Evolutionary conservation across 2,797 vertebrate species (phyloP).

Genomic region (Melanotaenia parkinsoni): DNA sequence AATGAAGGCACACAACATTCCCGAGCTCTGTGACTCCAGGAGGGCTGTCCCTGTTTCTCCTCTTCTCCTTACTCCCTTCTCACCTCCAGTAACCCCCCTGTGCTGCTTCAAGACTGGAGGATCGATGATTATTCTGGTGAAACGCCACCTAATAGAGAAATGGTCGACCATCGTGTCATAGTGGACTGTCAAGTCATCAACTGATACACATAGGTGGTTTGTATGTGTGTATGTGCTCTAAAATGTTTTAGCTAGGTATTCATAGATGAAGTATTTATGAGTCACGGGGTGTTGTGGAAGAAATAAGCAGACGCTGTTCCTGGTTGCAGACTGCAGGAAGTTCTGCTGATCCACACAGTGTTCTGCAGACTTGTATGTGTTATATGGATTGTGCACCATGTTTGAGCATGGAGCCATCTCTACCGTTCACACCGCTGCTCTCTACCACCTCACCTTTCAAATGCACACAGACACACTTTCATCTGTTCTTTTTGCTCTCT

Average conservation of each 20-base stretch:
- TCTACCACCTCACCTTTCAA: constrained; percentile 46
- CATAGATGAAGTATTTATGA: constrained; percentile 88
- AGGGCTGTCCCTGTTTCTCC: constrained; percentile 44
- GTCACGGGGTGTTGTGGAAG: constrained; percentile 79
- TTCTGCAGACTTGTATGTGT: constrained; percentile 81
- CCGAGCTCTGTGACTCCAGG: constrained; percentile 71
- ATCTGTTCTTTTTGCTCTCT: constrained; percentile 56
- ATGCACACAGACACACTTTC: constrained; percentile 58
- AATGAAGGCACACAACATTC: constrained; percentile 83
- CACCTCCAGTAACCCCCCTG: constrained; percentile 57
- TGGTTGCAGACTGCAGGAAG: constrained; percentile 85
- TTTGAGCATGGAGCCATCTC: constrained; percentile 68
- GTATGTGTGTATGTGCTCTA: constrained; percentile 79
- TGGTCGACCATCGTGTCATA: constrained; percentile 48
- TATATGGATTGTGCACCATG: constrained; percentile 75
- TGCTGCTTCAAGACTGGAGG: constrained; percentile 72
- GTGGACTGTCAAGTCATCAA: constrained; percentile 76
- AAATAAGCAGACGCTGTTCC: constrained; percentile 60
- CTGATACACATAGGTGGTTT: constrained; percentile 81
- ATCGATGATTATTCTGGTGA: constrained; percentile 47
- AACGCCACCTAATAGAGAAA: constrained; percentile 51
- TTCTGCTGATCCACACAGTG: constrained; percentile 68
- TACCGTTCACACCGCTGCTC: constrained; percentile 89
- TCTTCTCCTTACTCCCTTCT: not conserved
- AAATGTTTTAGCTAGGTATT: constrained; percentile 80